phyloP scores from a whole-genome alignment of 2,888 invertebrate species.

The Boloria selene region DNA sequence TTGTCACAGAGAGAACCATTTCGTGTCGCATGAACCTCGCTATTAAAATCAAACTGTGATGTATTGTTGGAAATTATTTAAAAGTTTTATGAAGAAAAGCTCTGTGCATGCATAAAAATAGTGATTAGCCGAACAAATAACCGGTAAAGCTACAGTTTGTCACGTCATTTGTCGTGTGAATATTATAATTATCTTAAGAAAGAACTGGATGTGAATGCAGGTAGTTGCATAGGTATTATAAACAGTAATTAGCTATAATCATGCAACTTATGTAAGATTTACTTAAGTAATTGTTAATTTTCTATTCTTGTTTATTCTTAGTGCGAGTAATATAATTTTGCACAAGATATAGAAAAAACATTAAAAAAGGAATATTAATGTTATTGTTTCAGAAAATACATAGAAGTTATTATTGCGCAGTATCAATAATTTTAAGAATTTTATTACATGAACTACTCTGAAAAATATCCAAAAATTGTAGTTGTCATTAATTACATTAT shows the following conservation, averaged over 20 bases:
- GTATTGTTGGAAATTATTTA: slow-evolving; percentile 46
- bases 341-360: neutral
- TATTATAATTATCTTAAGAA: slow-evolving; percentile 37
- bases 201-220: slow-evolving; percentile 19
- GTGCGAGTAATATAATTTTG: neutral
- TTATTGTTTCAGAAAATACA: too few relatives aligned
- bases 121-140: slow-evolving; percentile 43
- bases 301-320: too few relatives aligned
- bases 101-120: slow-evolving; percentile 38
- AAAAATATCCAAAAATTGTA: too few relatives aligned
- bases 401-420: too few relatives aligned
- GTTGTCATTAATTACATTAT: too few relatives aligned
- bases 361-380: too few relatives aligned
- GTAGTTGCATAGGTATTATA: slow-evolving; percentile 18
- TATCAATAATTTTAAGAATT: too few relatives aligned
- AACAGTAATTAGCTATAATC: slow-evolving; percentile 14
- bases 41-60: slow-evolving; percentile 51
- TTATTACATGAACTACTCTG: too few relatives aligned
- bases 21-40: slow-evolving; percentile 51
- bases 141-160: slow-evolving; percentile 39
- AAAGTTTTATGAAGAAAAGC: slow-evolving; percentile 32
- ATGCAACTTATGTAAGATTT: slow-evolving; percentile 9
- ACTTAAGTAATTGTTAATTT: neutral
- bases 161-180: slow-evolving; percentile 43
- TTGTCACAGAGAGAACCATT: slow-evolving; percentile 53